Conservation (phyloP, 2,113 vertebrate genomes). For the Mesoclemmys tuberculata region DNA sequence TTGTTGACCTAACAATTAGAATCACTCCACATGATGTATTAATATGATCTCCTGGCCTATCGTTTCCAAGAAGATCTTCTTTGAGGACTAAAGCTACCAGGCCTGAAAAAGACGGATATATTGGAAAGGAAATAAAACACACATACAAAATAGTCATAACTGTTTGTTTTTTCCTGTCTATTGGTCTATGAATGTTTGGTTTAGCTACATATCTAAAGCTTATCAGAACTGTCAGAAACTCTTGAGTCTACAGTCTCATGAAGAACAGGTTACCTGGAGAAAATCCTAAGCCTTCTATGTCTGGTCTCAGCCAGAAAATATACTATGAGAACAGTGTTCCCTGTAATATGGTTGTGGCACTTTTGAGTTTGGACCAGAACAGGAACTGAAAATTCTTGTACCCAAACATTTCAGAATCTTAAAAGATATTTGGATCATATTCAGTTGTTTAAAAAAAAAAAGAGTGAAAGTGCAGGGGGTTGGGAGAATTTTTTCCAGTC, state of each 20-base stretch:
- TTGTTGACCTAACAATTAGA: not conserved
- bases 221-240: not conserved
- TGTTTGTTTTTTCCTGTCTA: not conserved
- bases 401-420: not conserved
- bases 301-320: not conserved
- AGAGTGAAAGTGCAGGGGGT: not conserved
- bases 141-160: not conserved
- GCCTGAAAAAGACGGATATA: not conserved
- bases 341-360: not conserved
- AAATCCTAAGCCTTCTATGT: not conserved
- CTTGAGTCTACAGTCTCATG: not conserved
- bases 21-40: not conserved
- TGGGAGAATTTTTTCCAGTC: not conserved
- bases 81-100: not conserved
- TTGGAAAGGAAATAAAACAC: not conserved
- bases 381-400: conserved; percentile 45
- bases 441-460: not conserved
- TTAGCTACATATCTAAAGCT: not conserved
- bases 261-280: not conserved
- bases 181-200: not conserved
- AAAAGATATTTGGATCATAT: not conserved
- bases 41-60: not conserved
- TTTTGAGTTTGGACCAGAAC: conserved; percentile 5
- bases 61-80: not conserved
- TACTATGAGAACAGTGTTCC: not conserved